phyloP scores from a whole-genome alignment of 2,888 invertebrate species.

The Diaperis boleti region DNA sequence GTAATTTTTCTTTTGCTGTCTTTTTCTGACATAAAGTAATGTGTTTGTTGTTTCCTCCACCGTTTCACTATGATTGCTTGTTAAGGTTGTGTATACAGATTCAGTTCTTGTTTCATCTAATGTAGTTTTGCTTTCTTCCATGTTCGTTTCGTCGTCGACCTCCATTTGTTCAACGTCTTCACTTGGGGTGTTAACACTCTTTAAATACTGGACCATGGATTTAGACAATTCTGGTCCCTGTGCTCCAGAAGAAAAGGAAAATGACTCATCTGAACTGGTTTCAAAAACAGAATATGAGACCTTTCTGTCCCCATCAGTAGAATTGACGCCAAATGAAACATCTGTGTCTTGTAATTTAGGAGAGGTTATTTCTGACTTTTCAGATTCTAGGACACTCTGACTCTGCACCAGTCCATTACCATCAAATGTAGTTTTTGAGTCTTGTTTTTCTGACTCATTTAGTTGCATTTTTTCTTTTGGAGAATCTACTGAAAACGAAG shows the following conservation, averaged over 20 bases:
- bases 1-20: conserved; percentile 23
- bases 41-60: conserved; percentile 6
- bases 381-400: too few relatives aligned
- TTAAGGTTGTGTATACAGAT: conserved; percentile 1
- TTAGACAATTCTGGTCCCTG: conserved; percentile 12
- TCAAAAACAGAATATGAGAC: conserved; percentile 2
- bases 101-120: conserved; percentile 9
- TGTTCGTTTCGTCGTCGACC: conserved; percentile 16
- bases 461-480: too few relatives aligned
- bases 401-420: too few relatives aligned
- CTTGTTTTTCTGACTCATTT: too few relatives aligned
- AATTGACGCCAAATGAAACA: neutral
- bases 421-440: too few relatives aligned
- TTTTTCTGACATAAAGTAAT: neutral
- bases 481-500: too few relatives aligned
- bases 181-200: conserved; percentile 16
- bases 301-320: neutral
- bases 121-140: conserved; percentile 1
- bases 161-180: conserved; percentile 28
- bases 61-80: neutral
- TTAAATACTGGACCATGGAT: conserved; percentile 4
- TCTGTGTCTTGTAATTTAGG: neutral
- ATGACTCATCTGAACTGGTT: neutral
- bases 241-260: neutral
- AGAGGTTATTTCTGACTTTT: too few relatives aligned